Percentiles rank a stretch among this genome's conserved stretches.
phyloP scores from a whole-genome alignment of 2,888 invertebrate genomes.

The Dynastes hyllus region DNA sequence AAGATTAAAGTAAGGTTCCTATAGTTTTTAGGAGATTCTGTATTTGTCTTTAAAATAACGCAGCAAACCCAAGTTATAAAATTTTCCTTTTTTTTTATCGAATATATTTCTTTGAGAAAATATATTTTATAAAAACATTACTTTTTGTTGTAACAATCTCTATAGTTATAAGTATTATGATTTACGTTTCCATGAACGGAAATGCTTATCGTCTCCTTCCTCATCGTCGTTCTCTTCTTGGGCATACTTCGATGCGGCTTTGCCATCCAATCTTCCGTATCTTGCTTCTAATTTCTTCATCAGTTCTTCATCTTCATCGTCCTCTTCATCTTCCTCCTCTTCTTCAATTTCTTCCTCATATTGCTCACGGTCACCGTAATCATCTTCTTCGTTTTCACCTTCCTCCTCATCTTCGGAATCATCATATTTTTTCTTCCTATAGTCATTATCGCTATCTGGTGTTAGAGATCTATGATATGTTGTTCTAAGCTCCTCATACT shows the following conservation, averaged over 20 bases:
- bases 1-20: background rate
- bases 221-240: constrained; percentile 71
- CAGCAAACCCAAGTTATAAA: constrained; percentile 31
- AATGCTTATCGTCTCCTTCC: constrained; percentile 71
- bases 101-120: background rate
- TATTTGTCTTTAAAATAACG: background rate
- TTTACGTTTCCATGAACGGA: constrained; percentile 75
- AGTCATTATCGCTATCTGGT: constrained; percentile 59
- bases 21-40: background rate
- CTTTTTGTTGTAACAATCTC: constrained; percentile 1
- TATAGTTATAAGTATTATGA: constrained; percentile 17
- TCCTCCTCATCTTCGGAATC: constrained; percentile 48
- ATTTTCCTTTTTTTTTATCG: background rate
- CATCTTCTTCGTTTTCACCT: constrained; percentile 51
- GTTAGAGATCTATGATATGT: constrained; percentile 66
- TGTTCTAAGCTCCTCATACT: constrained; percentile 66
- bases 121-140: constrained; percentile 8
- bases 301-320: constrained; percentile 62
- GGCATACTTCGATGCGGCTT: constrained; percentile 64
- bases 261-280: constrained; percentile 62
- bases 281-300: constrained; percentile 63
- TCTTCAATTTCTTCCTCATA: constrained; percentile 36
- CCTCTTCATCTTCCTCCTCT: constrained; percentile 57
- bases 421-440: constrained; percentile 35
- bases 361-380: constrained; percentile 38